Evolutionary conservation across 2,113 vertebrate genomes (phyloP), one percentile per base, ranked within the genome.

Genomic region (Nesogale talazaci): DNA sequence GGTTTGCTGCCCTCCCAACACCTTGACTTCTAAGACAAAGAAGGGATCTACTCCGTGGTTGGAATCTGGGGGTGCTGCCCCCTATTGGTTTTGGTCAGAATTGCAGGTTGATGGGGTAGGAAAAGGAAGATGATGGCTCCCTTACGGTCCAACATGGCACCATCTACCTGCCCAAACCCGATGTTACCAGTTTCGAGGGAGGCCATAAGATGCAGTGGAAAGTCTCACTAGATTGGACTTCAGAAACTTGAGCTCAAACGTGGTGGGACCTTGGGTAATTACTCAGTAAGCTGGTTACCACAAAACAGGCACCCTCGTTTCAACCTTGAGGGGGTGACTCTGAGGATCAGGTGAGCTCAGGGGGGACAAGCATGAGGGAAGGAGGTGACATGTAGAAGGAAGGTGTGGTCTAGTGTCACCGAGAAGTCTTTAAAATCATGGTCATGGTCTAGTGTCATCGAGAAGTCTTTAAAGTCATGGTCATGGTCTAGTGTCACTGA

Each of bases 11-110:
- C 27, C 52, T 65, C 78, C 6, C 27, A 94, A 22, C 27, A 38
- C 56, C 29, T 67, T 10, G 36, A n/a, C 56, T 29, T 70, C 6
- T 31, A 57, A 56, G 46, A 38, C 20, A 34, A 8, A 2, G 2
- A 70, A 29, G 56, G n/a, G 34, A 19, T 59, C 65, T 16, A 59
- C 19, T 0, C 10, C 4, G 34, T 16, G 20, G 8, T 27, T 57
- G 59, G 59, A 63, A 9, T 70, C 40, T 52, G 27, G 27, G 36
- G 40, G 25, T 93, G 80, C 79, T 88, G 31, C 84, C 89, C 80
- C 93, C 94, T 85, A 12, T 56, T 14, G 75, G 67, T 88, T 1
- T 3, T 69, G n/a, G 9, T 56, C 34, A 57, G 65, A 88, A 93
- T 42, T 85, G 59, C 84, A 91, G 75, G 46, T 77, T 36, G 38